Conservation (phyloP, 2,113 vertebrate genomes). For the Lontra canadensis region DNA sequence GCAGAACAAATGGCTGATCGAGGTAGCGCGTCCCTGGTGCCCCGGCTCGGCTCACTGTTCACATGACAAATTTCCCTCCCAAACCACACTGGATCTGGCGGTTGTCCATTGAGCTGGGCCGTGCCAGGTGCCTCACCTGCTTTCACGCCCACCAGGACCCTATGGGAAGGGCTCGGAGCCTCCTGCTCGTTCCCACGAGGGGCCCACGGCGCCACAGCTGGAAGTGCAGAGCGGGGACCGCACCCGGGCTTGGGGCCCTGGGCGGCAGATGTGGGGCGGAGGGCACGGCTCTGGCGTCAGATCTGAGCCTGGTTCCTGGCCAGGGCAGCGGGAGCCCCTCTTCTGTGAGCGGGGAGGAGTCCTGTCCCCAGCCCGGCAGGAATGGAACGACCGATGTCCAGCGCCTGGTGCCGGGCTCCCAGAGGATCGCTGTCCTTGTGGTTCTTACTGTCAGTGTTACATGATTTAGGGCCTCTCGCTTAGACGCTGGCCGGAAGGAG, state of each 20-base stretch:
- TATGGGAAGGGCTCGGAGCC: neutral
- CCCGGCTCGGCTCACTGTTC: neutral
- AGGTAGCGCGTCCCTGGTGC: constrained; percentile 82
- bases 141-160: neutral
- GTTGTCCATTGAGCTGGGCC: neutral
- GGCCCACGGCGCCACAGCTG: neutral
- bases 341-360: rapidly evolving
- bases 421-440: rapidly evolving
- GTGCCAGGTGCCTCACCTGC: neutral
- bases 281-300: rapidly evolving
- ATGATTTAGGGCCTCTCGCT: neutral
- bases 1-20: constrained; percentile 94
- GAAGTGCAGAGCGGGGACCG: neutral
- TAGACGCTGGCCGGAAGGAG: neutral
- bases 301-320: neutral
- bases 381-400: rapidly evolving
- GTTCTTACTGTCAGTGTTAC: rapidly evolving
- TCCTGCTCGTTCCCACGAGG: neutral
- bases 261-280: neutral
- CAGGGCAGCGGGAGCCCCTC: rapidly evolving
- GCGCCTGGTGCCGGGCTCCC: neutral
- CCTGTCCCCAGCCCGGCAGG: neutral
- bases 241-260: neutral
- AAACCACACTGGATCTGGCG: rapidly evolving
- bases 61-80: neutral